Evolutionary conservation across 2,888 invertebrate genomes (phyloP).

Genomic region (Hofmannophila pseudospretella): DNA sequence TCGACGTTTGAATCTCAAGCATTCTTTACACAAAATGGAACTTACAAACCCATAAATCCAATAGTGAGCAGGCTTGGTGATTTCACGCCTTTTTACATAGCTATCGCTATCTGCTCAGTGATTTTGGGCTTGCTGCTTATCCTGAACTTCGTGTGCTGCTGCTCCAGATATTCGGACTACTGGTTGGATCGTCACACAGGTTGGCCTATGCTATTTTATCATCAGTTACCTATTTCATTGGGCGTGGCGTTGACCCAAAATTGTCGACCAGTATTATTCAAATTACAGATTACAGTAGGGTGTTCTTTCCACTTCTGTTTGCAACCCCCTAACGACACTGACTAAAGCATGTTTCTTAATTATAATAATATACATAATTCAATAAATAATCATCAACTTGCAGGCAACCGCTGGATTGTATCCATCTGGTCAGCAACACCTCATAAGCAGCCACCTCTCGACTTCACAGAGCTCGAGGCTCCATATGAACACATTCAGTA

Average conservation of each 20-base stretch:
- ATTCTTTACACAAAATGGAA: constrained; percentile 64
- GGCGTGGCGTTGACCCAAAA: neutral
- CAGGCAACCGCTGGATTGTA: constrained; percentile 90
- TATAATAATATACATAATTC: no score
- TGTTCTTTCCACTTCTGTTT: no score
- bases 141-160: constrained; percentile 88
- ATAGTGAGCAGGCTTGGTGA: constrained; percentile 76
- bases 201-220: no score
- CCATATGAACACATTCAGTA: constrained; percentile 47
- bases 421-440: constrained; percentile 91
- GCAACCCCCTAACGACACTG: no score
- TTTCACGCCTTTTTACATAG: constrained; percentile 91
- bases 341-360: no score
- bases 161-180: constrained; percentile 87
- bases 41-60: constrained; percentile 55
- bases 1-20: constrained; percentile 56
- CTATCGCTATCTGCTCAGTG: constrained; percentile 86
- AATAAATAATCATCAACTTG: no score
- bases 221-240: neutral
- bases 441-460: constrained; percentile 88
- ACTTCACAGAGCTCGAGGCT: constrained; percentile 84
- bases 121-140: constrained; percentile 83
- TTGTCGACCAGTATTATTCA: neutral
- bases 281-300: no score
- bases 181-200: constrained; percentile 91